Conservation (phyloP, 2,888 invertebrate genomes). For the Orthosia gothica region DNA sequence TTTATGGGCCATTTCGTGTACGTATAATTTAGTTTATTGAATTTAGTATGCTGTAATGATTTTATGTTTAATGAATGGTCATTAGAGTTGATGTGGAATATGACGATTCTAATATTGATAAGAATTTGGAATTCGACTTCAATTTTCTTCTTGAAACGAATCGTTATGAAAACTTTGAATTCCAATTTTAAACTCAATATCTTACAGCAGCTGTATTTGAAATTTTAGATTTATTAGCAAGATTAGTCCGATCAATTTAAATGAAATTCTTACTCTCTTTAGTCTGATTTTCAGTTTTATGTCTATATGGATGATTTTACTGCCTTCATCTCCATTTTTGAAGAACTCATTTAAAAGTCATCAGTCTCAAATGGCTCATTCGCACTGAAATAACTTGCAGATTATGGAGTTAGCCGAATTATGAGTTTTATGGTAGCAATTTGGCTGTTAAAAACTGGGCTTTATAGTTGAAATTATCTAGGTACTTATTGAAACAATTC, state of each 20-base stretch:
- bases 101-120: slow-evolving; percentile 4
- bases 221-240: background rate
- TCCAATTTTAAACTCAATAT: background rate
- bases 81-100: slow-evolving; percentile 16
- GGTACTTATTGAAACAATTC: too few relatives aligned
- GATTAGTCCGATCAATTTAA: background rate
- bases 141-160: background rate
- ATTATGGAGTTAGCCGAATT: slow-evolving; percentile 33
- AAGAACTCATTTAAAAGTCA: slow-evolving; percentile 50
- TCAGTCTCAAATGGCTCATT: slow-evolving; percentile 46
- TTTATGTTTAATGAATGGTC: slow-evolving; percentile 18
- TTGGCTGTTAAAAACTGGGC: slow-evolving; percentile 12
- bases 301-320: slow-evolving; percentile 22
- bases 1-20: slow-evolving; percentile 36
- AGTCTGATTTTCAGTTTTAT: slow-evolving; percentile 16
- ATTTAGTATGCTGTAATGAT: slow-evolving; percentile 34
- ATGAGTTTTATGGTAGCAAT: slow-evolving; percentile 23
- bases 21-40: slow-evolving; percentile 39
- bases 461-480: background rate
- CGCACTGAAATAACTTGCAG: slow-evolving; percentile 33
- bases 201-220: background rate
- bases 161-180: background rate
- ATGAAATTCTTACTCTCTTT: background rate
- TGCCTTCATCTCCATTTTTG: slow-evolving; percentile 33
- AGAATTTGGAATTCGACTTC: background rate